Base-by-base conservation (phyloP, 1,140 invertebrate species). In the Nylanderia fulva region DNA sequence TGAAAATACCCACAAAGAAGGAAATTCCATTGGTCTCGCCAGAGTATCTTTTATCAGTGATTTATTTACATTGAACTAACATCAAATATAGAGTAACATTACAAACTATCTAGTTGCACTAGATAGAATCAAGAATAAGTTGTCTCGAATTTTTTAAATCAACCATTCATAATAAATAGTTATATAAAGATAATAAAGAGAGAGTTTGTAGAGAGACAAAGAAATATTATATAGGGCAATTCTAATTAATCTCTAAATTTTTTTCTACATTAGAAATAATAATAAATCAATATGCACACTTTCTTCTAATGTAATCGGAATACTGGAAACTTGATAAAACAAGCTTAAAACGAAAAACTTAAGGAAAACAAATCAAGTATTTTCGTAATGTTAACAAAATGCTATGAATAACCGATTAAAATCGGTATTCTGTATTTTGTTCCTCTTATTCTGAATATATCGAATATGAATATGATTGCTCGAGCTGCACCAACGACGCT, bases 1-100 rank as follows among this genome's bases (percentile, higher is more conserved):
- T 77, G 21, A n/a, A 66, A 88, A 88, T 88, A 89, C 86, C 76
- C 48, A 77, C 64, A 86, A 66, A 84, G 74, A 87, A 69, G 54
- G 27, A 80, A 88, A 88, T 82, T 76, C 42, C 69, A 29, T 80
- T 72, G 60, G 77, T 80, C 85, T 74, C 42, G 4, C 56, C 27
- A 36, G 45, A 61, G 13, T 13, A 27, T 72, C 36, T 72, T 29
- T 75, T 75, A 48, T 75, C 71, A 29, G 27, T 75, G 58, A 75
- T 84, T 75, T 84, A 83, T 29, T 71, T 36, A 61, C 56, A 39
- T 75, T n/a, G 36, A 56, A 21, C 21, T 56, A 24, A 9, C 33
- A 54, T 27, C 5, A 54, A 48, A 56, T n/a, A 13, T 24, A 0
- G 1, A 24, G 24, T 45, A 21, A 77, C 1, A 48, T 52, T 4